phyloP scores from a whole-genome alignment of 2,113 vertebrate genomes.

The Zosterops borbonicus region DNA sequence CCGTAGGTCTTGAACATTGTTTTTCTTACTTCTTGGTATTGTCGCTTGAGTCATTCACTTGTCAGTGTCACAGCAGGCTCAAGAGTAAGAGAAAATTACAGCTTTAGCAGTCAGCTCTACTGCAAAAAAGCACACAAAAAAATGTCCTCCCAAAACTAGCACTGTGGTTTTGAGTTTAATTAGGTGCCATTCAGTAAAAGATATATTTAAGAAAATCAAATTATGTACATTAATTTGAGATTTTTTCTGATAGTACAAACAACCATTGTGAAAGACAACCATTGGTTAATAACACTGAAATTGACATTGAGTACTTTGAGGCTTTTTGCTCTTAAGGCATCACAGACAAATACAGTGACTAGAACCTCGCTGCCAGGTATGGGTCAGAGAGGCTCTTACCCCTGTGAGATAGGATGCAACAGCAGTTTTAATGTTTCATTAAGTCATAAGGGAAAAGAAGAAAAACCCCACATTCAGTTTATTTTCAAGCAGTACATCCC shows the following conservation, averaged over 20 bases:
- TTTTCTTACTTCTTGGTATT: slow-evolving; percentile 36
- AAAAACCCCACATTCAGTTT: background rate
- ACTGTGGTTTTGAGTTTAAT: background rate
- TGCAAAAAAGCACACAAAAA: background rate
- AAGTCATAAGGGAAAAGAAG: background rate
- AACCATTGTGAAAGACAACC: background rate
- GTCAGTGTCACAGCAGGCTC: background rate
- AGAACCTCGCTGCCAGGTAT: accelerated
- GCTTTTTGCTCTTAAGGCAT: background rate
- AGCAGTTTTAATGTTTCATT: background rate
- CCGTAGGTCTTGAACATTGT: background rate
- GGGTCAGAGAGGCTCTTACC: background rate
- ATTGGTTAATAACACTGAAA: background rate
- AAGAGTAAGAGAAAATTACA: background rate
- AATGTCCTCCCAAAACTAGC: background rate
- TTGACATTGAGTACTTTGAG: background rate
- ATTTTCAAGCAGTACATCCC: background rate
- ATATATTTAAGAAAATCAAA: background rate
- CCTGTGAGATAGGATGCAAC: background rate
- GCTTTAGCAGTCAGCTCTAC: background rate
- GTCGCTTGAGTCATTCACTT: slow-evolving; percentile 25
- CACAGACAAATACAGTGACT: background rate
- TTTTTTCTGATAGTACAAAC: background rate
- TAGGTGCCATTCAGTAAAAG: background rate
- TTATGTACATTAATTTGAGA: background rate